A percentile compares a stretch with the other conserved stretches of the same genome.
phyloP scores from a whole-genome alignment of 1,140 invertebrate genomes.

The Lutraria rhynchaena region DNA sequence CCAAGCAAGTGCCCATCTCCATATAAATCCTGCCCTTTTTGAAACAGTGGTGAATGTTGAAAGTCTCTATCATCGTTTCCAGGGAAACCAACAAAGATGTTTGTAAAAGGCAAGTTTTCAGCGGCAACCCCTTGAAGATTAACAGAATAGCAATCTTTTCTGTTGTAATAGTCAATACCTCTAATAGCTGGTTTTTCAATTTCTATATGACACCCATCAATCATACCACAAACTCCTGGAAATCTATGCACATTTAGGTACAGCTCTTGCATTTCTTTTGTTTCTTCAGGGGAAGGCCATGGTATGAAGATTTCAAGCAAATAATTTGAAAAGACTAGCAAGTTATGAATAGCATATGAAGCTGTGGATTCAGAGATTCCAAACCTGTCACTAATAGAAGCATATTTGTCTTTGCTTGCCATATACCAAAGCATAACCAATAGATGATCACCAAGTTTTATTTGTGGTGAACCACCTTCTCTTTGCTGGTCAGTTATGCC shows the following conservation, averaged over 20 bases:
- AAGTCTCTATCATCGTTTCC: constrained; percentile 19
- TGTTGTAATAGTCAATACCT: constrained; percentile 19
- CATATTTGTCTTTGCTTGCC: constrained; percentile 12
- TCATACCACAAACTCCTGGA: constrained; percentile 20
- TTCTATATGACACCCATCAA: constrained; percentile 1
- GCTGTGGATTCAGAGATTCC: constrained; percentile 13
- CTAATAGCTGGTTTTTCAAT: background rate
- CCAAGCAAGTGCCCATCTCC: background rate
- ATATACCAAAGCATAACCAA: background rate
- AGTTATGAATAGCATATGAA: background rate
- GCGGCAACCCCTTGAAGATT: constrained; percentile 13
- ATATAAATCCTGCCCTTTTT: background rate
- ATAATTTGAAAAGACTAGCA: background rate
- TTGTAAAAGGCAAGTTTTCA: background rate
- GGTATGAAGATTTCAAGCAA: background rate
- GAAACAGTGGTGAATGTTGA: background rate
- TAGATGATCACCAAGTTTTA: background rate
- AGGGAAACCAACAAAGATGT: constrained; percentile 17
- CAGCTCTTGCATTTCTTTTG: constrained; percentile 2
- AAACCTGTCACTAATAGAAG: constrained; percentile 2
- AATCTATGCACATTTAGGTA: background rate
- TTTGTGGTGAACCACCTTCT: background rate
- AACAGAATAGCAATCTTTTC: constrained; percentile 13
- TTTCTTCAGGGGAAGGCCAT: constrained; percentile 11
- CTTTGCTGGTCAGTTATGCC: background rate